These are phyloP conservation scores for Trichonephila inaurata DNA, from an alignment of 1,140 invertebrate genomes.

Conservation along the genomic window DNA sequence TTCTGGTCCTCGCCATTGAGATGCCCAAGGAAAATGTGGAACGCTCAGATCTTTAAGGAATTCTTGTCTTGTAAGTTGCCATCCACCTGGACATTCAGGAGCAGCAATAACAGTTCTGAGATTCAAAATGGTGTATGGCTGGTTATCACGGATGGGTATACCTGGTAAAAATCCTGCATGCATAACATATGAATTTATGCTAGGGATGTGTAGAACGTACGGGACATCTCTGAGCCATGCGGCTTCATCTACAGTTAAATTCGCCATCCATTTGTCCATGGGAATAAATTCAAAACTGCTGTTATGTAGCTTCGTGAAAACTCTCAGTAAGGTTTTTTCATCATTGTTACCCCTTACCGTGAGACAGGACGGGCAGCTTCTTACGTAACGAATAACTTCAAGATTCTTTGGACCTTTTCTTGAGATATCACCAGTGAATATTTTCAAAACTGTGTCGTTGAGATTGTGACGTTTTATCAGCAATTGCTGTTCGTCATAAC, in stretches of 20 bases:
- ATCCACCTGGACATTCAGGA: constrained; percentile 55
- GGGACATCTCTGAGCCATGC: constrained; percentile 79
- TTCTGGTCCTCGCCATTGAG: constrained; percentile 80
- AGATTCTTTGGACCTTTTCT: constrained; percentile 80
- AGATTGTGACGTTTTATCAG: constrained; percentile 77
- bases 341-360: constrained; percentile 78
- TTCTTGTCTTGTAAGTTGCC: constrained; percentile 71
- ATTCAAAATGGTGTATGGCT: constrained; percentile 79
- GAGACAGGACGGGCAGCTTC: background rate
- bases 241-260: constrained; percentile 79
- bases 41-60: constrained; percentile 76
- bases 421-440: constrained; percentile 81
- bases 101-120: constrained; percentile 80
- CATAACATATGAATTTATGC: constrained; percentile 79
- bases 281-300: constrained; percentile 50
- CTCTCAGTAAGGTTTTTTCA: constrained; percentile 74
- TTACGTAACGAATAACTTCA: constrained; percentile 78
- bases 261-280: constrained; percentile 79
- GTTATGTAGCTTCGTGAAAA: constrained; percentile 75
- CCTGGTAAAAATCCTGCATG: constrained; percentile 81
- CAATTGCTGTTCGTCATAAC: constrained; percentile 80
- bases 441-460: constrained; percentile 78
- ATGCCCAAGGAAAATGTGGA: constrained; percentile 78
- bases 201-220: constrained; percentile 80
- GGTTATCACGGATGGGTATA: constrained; percentile 78